These are phyloP conservation scores for Lymantria monacha DNA, from an alignment of 2,888 invertebrate species.

Conservation along the genomic window DNA sequence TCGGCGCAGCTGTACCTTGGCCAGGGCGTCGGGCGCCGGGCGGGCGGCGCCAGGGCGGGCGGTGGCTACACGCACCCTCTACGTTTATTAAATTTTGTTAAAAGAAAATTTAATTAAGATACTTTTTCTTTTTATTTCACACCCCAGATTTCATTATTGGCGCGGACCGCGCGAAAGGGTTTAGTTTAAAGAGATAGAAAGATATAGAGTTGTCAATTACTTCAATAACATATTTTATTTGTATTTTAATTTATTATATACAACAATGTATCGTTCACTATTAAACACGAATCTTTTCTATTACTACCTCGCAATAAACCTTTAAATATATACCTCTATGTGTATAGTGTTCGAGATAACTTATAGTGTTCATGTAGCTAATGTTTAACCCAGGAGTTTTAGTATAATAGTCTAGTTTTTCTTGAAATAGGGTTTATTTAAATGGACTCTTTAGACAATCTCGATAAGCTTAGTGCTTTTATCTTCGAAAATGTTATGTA, in stretches of 20 bases:
- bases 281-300: no score
- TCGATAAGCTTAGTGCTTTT: no score
- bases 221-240: neutral
- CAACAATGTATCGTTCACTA: no score
- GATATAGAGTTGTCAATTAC: conserved; percentile 31
- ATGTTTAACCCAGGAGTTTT: no score
- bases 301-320: no score
- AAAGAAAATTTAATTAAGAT: conserved; percentile 82
- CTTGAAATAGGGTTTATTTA: no score
- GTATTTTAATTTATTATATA: neutral
- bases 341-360: no score
- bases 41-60: conserved; percentile 9
- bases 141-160: conserved; percentile 81
- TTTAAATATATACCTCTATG: no score
- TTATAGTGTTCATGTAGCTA: no score
- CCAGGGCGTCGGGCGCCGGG: conserved; percentile 12
- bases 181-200: conserved; percentile 50
- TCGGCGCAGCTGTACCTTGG: conserved; percentile 18
- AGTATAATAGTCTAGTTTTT: no score
- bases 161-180: conserved; percentile 70
- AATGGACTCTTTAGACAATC: no score
- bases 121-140: conserved; percentile 79
- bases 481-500: no score
- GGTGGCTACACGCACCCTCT: conserved; percentile 40
- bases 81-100: conserved; percentile 77